phyloP scores from a whole-genome alignment of 2,888 invertebrate genomes.

The Lamproptera curius region DNA sequence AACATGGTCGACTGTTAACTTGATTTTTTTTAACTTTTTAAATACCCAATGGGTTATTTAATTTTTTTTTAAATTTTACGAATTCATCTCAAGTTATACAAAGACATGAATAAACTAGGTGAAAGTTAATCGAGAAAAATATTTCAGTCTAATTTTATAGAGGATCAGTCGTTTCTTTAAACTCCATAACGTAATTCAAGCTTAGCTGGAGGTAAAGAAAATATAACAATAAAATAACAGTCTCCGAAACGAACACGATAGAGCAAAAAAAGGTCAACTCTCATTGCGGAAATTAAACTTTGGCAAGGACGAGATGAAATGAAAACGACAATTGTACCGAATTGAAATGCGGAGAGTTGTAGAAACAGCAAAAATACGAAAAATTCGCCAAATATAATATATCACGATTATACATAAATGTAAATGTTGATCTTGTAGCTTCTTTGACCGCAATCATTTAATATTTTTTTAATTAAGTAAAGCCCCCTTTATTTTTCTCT shows the following conservation, averaged over 20 bases:
- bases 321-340: slow-evolving; percentile 42
- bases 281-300: slow-evolving; percentile 30
- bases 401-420: slow-evolving; percentile 3
- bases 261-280: slow-evolving; percentile 5
- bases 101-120: no score
- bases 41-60: no score
- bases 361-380: slow-evolving; percentile 45
- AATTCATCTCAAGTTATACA: no score
- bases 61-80: no score
- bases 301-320: slow-evolving; percentile 34
- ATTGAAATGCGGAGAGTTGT: slow-evolving; percentile 46
- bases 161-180: slow-evolving; percentile 6
- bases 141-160: slow-evolving; percentile 3
- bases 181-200: slow-evolving; percentile 17
- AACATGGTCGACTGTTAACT: no score
- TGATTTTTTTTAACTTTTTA: no score
- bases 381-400: slow-evolving; percentile 21
- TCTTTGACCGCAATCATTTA: no score
- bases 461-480: no score
- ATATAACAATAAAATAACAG: slow-evolving; percentile 22
- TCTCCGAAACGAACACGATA: slow-evolving; percentile 17
- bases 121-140: slow-evolving; percentile 5
- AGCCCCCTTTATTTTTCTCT: no score
- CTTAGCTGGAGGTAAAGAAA: slow-evolving; percentile 19
- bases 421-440: no score